Evolutionary conservation across 1,140 invertebrate species (phyloP).

Genomic region (Onthophagus taurus): DNA sequence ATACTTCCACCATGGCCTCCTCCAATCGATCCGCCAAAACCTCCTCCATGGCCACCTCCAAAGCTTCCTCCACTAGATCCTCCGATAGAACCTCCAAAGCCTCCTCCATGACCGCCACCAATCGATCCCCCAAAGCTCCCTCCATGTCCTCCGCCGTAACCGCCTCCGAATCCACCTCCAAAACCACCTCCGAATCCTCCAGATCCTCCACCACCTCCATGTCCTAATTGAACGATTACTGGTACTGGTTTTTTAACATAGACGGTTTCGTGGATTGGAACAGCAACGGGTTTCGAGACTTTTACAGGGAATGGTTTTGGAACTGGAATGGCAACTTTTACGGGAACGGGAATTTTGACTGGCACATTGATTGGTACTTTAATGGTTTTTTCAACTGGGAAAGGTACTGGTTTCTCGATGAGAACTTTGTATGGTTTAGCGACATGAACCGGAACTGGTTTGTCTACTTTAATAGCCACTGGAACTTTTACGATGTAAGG

Average conservation of each 20-base stretch:
- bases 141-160: not conserved
- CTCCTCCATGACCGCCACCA: not conserved
- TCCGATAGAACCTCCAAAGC: not conserved
- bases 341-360: conserved; percentile 44
- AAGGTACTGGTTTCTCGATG: conserved; percentile 47
- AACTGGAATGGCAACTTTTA: conserved; percentile 29
- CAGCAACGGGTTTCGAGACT: conserved; percentile 25
- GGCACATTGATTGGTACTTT: conserved; percentile 43
- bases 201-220: conserved; percentile 12
- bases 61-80: not conserved
- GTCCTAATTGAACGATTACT: conserved; percentile 31
- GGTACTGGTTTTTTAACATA: conserved; percentile 46
- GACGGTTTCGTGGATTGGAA: conserved; percentile 35
- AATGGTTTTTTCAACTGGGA: conserved; percentile 42
- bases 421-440: conserved; percentile 47
- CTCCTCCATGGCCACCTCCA: too few species aligned
- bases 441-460: conserved; percentile 42
- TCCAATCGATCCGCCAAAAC: too few species aligned
- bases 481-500: conserved; percentile 23
- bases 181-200: conserved; percentile 13
- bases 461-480: conserved; percentile 33
- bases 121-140: not conserved
- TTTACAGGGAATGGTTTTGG: conserved; percentile 29
- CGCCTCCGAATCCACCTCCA: conserved; percentile 8
- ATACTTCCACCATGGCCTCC: not conserved